These are phyloP conservation scores for Diploscapter pachys DNA, from an alignment of 1,140 invertebrate genomes.

Conservation along the genomic window DNA sequence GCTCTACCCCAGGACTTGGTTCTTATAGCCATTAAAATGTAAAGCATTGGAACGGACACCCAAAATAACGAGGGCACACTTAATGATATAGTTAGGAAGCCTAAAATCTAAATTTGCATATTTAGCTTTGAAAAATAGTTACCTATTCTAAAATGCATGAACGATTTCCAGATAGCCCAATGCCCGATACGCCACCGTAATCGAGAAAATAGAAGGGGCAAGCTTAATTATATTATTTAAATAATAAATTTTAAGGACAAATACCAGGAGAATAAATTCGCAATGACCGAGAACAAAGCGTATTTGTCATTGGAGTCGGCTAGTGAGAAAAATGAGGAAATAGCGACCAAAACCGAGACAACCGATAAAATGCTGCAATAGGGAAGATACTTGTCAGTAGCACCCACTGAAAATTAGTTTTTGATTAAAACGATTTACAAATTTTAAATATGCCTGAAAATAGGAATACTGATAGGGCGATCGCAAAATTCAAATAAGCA, in stretches of 20 bases:
- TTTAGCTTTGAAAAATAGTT: conserved; percentile 8
- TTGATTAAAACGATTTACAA: neutral
- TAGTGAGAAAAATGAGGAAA: conserved; percentile 44
- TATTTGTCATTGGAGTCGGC: conserved; percentile 43
- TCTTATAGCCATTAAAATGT: conserved; percentile 40
- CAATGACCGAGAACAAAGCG: conserved; percentile 41
- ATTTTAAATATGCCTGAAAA: conserved; percentile 38
- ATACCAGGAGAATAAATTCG: conserved; percentile 48
- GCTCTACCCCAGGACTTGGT: conserved; percentile 12
- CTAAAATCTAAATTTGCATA: conserved; percentile 14
- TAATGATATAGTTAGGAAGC: conserved; percentile 34
- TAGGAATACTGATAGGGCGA: conserved; percentile 46
- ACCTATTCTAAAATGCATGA: conserved; percentile 46
- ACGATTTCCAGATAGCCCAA: conserved; percentile 46
- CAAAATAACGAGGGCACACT: conserved; percentile 40
- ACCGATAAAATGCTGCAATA: conserved; percentile 48
- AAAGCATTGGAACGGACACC: conserved; percentile 42
- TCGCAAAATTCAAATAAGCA: conserved; percentile 49
- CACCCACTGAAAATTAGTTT: conserved; percentile 24
- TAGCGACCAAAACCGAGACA: conserved; percentile 43
- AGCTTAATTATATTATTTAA: conserved; percentile 33
- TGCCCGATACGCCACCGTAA: conserved; percentile 40
- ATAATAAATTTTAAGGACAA: conserved; percentile 8
- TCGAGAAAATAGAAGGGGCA: conserved; percentile 43
- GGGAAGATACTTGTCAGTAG: conserved; percentile 31